Percentiles rank a stretch among this genome's conserved stretches.
Evolutionary conservation across 2,113 vertebrate genomes (phyloP).

Genomic region (Mus spicilegus): DNA sequence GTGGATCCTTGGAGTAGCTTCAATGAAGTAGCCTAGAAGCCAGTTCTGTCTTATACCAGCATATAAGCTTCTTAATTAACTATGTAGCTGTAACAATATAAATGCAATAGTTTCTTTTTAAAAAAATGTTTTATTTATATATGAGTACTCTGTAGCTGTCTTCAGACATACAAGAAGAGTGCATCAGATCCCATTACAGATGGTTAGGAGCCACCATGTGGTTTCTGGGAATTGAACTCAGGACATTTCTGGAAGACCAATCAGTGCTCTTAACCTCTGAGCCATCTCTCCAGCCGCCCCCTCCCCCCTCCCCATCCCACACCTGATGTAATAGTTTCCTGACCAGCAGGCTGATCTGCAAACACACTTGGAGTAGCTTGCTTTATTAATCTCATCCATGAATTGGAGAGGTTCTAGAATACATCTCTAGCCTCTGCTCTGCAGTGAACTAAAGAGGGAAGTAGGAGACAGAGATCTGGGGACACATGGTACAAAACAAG

Average conservation of each 20-base stretch:
- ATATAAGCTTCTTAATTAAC: not conserved
- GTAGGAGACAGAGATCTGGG: not conserved
- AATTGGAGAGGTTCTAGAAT: not conserved
- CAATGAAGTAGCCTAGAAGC: not conserved
- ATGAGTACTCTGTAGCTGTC: too few species aligned
- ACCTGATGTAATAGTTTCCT: not conserved
- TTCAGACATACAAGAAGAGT: too few species aligned
- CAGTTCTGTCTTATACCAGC: not conserved
- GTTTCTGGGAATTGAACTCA: too few species aligned
- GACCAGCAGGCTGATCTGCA: not conserved
- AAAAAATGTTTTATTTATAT: too few species aligned
- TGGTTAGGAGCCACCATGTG: too few species aligned
- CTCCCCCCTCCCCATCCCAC: too few species aligned
- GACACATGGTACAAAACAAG: not conserved
- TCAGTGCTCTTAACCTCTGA: too few species aligned
- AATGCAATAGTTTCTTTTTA: not conserved
- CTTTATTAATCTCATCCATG: not conserved
- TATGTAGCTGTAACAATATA: not conserved
- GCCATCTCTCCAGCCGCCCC: too few species aligned
- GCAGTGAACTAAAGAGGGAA: not conserved
- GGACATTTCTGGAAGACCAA: too few species aligned
- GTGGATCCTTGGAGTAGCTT: not conserved
- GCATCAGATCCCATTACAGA: too few species aligned
- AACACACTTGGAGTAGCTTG: not conserved
- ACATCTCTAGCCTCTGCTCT: not conserved